phyloP scores from a whole-genome alignment of 2,797 vertebrate genomes.

The Leontopithecus rosalia region DNA sequence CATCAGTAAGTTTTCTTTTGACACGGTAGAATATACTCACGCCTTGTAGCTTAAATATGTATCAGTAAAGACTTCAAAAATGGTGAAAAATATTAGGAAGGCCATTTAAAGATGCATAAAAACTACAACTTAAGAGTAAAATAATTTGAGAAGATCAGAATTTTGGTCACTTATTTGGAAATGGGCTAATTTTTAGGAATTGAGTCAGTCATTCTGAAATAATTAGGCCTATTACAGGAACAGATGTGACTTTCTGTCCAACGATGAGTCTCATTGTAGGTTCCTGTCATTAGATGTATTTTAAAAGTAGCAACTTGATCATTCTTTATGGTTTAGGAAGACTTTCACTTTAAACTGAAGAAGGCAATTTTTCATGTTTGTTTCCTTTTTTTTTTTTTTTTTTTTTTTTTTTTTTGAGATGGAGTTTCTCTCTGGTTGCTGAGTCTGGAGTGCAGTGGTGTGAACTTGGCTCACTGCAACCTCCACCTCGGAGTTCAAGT shows the following conservation, averaged over 20 bases:
- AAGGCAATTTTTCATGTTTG: neutral
- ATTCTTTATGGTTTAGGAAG: neutral
- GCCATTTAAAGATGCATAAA: neutral
- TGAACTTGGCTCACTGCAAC: no score
- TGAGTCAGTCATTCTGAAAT: neutral
- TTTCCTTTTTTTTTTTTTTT: no score
- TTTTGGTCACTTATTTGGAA: neutral
- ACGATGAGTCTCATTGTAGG: neutral
- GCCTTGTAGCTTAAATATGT: neutral
- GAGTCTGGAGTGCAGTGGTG: no score
- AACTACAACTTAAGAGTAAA: neutral
- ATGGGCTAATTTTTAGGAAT: neutral
- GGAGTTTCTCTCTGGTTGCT: no score
- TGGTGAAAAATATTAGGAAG: neutral
- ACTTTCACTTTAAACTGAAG: neutral
- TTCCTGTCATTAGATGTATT: neutral
- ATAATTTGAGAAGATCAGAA: neutral
- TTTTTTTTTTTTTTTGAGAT: no score
- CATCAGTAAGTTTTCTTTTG: neutral
- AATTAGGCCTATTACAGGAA: neutral
- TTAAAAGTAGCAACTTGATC: neutral
- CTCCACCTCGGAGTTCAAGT: no score
- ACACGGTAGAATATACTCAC: neutral
- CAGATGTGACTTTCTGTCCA: neutral
- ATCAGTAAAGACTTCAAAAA: neutral